Evolutionary conservation across 2,113 vertebrate species (phyloP), one percentile per base, ranked within the genome.

Genomic region (Fulmarus glacialis): DNA sequence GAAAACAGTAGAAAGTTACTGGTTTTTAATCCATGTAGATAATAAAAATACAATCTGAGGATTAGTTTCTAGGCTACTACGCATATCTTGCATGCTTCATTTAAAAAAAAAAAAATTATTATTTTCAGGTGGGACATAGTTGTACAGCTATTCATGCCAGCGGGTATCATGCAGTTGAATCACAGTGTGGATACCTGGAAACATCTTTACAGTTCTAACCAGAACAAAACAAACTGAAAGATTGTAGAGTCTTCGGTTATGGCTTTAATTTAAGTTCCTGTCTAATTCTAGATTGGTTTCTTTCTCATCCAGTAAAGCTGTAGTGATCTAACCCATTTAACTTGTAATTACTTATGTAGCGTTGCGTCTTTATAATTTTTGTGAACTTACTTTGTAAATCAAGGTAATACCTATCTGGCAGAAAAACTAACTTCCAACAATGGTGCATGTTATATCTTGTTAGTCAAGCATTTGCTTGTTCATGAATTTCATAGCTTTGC

Each of bases 131-230:
- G 45, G 23, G 16, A 24, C 30, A 64, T 55, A 8, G 16, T 40
- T 79, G 50, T 26, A 12, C 38, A 87, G 50, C 42, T 84, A 1
- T 38, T 71, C 8, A 32, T 71, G 38, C 42, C 17, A 32, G 36
- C 36, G 45, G 32, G 18, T 48, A 12, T 50, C n/a, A 26, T 14
- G 9, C 7, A 6, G 26, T 43, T 60, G 78, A 87, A 17, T 42
- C 29, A 5, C 13, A 43, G 26, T 0, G 0, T 26, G 15, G 16
- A 36, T 50, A 12, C 56, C 8, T 23, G 24, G 29, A 62, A 58
- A 53, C 30, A 40, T 9, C 42, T 40, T 19, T 19, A 30, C 12
- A 15, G 15, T 56, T 80, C 62, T 52, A 80, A 5, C 23, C 26
- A 45, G 32, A 34, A 55, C 42, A 48, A 43, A 82, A 15, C 80